Base-by-base conservation (phyloP, 2,888 invertebrate genomes). In the Crepidodera aurea region DNA sequence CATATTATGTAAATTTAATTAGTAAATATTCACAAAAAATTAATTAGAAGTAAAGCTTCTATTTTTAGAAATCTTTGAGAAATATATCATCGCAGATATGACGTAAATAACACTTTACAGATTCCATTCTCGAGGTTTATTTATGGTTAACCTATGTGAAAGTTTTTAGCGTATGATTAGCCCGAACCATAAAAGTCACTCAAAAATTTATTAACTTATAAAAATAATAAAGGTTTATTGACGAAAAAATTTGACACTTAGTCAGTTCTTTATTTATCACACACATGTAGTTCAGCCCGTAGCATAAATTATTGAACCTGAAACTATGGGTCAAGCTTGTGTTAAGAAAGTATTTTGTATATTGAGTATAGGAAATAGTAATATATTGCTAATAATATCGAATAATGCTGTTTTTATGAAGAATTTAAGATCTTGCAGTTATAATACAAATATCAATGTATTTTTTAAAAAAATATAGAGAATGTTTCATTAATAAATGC, bases 141-240 rank as follows among this genome's bases (percentile, higher is more conserved):
- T 53, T 53, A 40, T 16, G 27, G 40, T 25, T 5, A 10, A n/a
- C 22, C 2, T 53, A 16, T 13, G 53, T 40, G 53, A 53, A 53
- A 53, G 53, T 53, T 53, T 53, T 53, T 53, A 53, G 40, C 40
- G 25, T 16, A 22, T 27, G 22, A 53, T 53, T 53, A 53, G 27
- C 27, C 40, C 5, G 1, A 19, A 12, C 51, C 51, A 51, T 51
- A 51, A 51, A 51, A 39, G 6, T 22, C 12, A 37, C 8, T 15
- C 13, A 8, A 51, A 37, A 18, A 19, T 13, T 16, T 6, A 10
- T 34, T 18, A 51, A 37, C 19, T 50, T 13, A 13, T 37, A 37
- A 46, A 29, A 19, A 51, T n/a, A 29, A 8, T 6, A 29, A 29
- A 8, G 10, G 8, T 25, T 29, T 29, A 29, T 29, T 29, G 29